phyloP scores from a whole-genome alignment of 2,797 vertebrate species.

The Siniperca undulata region DNA sequence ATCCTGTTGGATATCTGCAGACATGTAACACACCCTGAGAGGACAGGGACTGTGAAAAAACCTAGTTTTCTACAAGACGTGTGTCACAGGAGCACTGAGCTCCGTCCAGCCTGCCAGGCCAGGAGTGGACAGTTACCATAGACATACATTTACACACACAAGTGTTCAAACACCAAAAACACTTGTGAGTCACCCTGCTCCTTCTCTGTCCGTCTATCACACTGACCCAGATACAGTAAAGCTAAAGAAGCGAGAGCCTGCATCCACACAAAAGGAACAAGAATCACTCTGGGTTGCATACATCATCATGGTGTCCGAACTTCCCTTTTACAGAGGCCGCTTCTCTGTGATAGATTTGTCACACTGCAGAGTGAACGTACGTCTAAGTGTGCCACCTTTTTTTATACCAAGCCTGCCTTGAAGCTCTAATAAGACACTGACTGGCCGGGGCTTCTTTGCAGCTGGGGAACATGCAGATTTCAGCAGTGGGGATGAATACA shows the following conservation, averaged over 20 bases:
- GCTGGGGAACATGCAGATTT: conserved; percentile 13
- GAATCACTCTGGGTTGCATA: conserved; percentile 25
- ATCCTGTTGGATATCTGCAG: conserved; percentile 10
- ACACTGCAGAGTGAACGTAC: background rate
- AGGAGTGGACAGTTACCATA: conserved; percentile 7
- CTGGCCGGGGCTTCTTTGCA: background rate
- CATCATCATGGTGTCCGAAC: conserved; percentile 21
- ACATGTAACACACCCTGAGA: background rate
- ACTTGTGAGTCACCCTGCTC: conserved; percentile 51
- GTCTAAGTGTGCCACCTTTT: conserved; percentile 15
- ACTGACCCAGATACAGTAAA: conserved; percentile 71
- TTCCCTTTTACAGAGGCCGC: background rate
- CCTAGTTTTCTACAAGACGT: background rate
- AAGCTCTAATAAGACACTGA: conserved; percentile 24
- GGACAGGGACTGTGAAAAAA: background rate
- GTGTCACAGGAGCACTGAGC: conserved; percentile 35
- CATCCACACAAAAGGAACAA: conserved; percentile 42
- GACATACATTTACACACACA: conserved; percentile 28
- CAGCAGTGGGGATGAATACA: background rate
- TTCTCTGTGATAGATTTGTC: conserved; percentile 6
- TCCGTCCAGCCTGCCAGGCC: conserved; percentile 25
- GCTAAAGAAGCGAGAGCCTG: conserved; percentile 27
- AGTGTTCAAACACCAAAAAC: conserved; percentile 39
- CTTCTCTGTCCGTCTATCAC: conserved; percentile 51
- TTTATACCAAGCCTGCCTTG: conserved; percentile 1